Evolutionary conservation across 2,113 vertebrate species (phyloP).

Genomic region (Vireo altiloquus): DNA sequence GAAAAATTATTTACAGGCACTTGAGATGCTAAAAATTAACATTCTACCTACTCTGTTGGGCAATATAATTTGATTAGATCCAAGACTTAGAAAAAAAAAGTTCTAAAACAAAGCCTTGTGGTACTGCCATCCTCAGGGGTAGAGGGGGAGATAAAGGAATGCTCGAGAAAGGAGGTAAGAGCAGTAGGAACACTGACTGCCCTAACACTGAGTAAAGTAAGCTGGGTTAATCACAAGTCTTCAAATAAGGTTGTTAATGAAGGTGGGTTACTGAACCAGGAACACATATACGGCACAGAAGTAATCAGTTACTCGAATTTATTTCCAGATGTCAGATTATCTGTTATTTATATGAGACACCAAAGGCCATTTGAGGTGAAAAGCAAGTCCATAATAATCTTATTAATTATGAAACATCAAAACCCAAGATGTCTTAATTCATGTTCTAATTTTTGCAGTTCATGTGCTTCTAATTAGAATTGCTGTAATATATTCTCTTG

Average conservation of each 20-base stretch:
- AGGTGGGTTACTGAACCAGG: not conserved
- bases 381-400: slow-evolving; percentile 8
- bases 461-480: slow-evolving; percentile 15
- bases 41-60: not conserved
- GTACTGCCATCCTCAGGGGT: not conserved
- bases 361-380: slow-evolving; percentile 1
- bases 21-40: not conserved
- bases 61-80: not conserved
- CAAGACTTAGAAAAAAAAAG: not conserved
- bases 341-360: not conserved
- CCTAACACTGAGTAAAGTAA: not conserved
- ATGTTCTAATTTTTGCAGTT: slow-evolving; percentile 10
- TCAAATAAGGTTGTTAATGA: not conserved
- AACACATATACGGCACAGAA: not conserved
- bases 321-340: slow-evolving; percentile 3
- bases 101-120: not conserved
- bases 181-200: not conserved
- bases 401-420: slow-evolving; percentile 35
- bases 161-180: not conserved
- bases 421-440: not conserved
- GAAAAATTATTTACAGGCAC: slow-evolving; percentile 2
- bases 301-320: not conserved
- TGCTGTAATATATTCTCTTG: not conserved
- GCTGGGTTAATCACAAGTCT: not conserved
- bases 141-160: not conserved